These are phyloP conservation scores for Nibea albiflora DNA, from an alignment of 2,113 vertebrate species.

Conservation along the genomic window DNA sequence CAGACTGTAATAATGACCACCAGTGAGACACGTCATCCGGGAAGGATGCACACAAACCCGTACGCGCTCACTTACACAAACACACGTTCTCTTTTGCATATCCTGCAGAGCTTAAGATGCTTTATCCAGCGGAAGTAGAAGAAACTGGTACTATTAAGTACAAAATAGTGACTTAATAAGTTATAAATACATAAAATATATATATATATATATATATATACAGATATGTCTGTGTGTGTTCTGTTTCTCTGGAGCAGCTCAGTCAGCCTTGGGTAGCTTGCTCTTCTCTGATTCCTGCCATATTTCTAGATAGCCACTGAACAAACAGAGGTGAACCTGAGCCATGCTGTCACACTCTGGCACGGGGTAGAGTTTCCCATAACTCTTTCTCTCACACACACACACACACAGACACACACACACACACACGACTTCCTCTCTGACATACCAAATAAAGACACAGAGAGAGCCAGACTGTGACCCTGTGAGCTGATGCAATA, in stretches of 20 bases:
- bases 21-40: constrained; percentile 56
- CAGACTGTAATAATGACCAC: constrained; percentile 64
- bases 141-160: not conserved
- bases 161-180: not conserved
- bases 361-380: constrained; percentile 48
- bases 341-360: constrained; percentile 55
- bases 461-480: constrained; percentile 2
- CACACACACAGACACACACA: not conserved
- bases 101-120: not conserved
- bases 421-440: constrained; percentile 18
- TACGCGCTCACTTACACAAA: constrained; percentile 12
- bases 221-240: not conserved
- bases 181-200: too few relatives aligned
- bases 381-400: constrained; percentile 4
- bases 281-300: constrained; percentile 57
- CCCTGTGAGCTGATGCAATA: constrained; percentile 20
- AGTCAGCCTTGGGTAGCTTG: constrained; percentile 1
- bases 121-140: not conserved
- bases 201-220: too few relatives aligned
- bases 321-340: constrained; percentile 60
- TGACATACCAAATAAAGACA: constrained; percentile 34
- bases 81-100: not conserved
- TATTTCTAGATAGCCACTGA: constrained; percentile 53
- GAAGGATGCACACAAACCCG: constrained; percentile 54
- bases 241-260: constrained; percentile 35